A percentile compares a stretch with the other conserved stretches of the same genome.
These are phyloP conservation scores for Ceraclea dissimilis DNA, from an alignment of 2,888 invertebrate species.

Conservation along the genomic window DNA sequence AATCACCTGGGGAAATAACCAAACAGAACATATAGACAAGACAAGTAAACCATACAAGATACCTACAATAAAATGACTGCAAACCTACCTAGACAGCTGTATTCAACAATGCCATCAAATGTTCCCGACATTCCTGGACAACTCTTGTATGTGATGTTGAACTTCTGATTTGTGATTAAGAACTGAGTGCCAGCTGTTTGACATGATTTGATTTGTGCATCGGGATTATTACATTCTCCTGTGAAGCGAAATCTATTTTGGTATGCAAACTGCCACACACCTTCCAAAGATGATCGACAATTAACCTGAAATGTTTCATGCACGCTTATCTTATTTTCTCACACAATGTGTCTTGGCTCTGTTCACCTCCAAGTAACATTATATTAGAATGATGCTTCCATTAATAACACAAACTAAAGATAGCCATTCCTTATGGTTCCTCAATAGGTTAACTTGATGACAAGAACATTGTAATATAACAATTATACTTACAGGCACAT, in stretches of 20 bases:
- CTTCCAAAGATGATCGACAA: constrained; percentile 87
- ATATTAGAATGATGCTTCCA: too few relatives aligned
- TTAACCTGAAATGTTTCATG: constrained; percentile 53
- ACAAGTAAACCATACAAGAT: too few relatives aligned
- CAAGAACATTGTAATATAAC: too few relatives aligned
- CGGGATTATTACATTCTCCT: constrained; percentile 83
- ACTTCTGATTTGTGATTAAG: constrained; percentile 93
- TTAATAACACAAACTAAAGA: background rate
- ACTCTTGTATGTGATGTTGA: constrained; percentile 86
- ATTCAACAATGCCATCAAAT: constrained; percentile 87
- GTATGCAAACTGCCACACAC: constrained; percentile 94
- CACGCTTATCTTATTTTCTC: background rate
- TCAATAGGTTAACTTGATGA: too few relatives aligned
- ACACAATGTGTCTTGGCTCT: too few relatives aligned
- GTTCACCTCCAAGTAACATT: too few relatives aligned
- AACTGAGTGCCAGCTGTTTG: constrained; percentile 95
- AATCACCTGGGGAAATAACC: constrained; percentile 63
- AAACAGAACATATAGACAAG: background rate
- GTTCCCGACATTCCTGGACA: constrained; percentile 87
- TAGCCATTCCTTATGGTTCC: too few relatives aligned
- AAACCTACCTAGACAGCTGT: constrained; percentile 70
- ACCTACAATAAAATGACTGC: background rate
- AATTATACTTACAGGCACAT: constrained; percentile 59
- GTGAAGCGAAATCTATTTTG: constrained; percentile 86
- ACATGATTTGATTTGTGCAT: constrained; percentile 86